These are phyloP conservation scores for Acanthosepion pharaonis DNA, from an alignment of 2,888 invertebrate genomes.

Conservation along the genomic window DNA sequence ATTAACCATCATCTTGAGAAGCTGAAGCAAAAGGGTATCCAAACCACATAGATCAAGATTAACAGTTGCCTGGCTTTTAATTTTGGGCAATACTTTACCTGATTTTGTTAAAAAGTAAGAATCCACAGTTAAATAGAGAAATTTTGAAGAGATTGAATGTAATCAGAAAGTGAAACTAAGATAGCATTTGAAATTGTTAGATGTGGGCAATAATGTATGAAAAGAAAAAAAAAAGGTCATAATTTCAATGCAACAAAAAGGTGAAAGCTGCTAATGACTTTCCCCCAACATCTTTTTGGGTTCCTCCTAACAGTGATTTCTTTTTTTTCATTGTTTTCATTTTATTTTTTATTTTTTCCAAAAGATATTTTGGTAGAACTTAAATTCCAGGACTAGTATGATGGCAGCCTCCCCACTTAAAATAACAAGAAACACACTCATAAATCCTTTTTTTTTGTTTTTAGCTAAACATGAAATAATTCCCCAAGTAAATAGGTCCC, in stretches of 20 bases:
- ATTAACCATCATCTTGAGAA: slow-evolving; percentile 36
- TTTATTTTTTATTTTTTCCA: background rate
- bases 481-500: background rate
- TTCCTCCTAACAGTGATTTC: background rate
- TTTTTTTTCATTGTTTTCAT: background rate
- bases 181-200: background rate
- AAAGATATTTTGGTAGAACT: slow-evolving; percentile 9
- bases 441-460: background rate
- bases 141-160: slow-evolving; percentile 33
- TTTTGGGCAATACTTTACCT: slow-evolving; percentile 33
- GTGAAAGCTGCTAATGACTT: slow-evolving; percentile 33
- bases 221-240: background rate
- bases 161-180: background rate
- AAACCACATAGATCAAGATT: slow-evolving; percentile 16
- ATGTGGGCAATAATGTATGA: slow-evolving; percentile 21
- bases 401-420: background rate
- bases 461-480: slow-evolving; percentile 6
- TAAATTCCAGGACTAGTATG: background rate
- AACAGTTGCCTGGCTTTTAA: slow-evolving; percentile 33
- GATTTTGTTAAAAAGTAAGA: slow-evolving; percentile 4
- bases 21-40: slow-evolving; percentile 39
- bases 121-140: slow-evolving; percentile 33
- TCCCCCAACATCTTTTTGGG: background rate
- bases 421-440: background rate
- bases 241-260: slow-evolving; percentile 20